Evolutionary conservation across 2,797 vertebrate genomes (phyloP), one percentile per base, ranked within the genome.

Genomic region (Bovichtus variegatus): DNA sequence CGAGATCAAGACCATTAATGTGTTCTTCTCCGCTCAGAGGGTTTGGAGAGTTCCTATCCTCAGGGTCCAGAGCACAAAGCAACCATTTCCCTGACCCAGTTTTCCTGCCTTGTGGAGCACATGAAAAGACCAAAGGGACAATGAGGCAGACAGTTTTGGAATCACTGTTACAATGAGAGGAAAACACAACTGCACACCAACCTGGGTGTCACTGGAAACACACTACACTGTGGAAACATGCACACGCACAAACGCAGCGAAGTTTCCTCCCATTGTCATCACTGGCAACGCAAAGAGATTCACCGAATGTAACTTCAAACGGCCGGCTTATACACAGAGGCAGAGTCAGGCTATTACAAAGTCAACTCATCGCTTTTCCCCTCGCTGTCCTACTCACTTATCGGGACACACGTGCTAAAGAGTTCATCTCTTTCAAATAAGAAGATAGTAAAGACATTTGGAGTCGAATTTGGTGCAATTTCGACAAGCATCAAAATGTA

Each of bases 91-190:
- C 89, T 93, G 91, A 93, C 90, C 93, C 81, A 90, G 81, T 92
- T 91, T 93, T 92, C 85, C 80, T 90, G 86, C 74, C 76, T 82
- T 84, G 81, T 88, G 77, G 78, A 89, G 80, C 83, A 93, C 87
- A 95, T 94, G 91, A 95, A 95, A 95, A 90, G 89, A 78, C 65
- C 44, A 11, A 6, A 78, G 88, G n/a, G 91, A 95, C 93, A 95
- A 94, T 92, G 87, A 89, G 82, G 74, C 82, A 80, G 89, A 91
- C 88, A 86, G 83, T 86, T 91, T 92, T 89, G 87, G 90, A 88
- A 91, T 83, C 78, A 62, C 82, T 66, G 61, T 79, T 89, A 95
- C 95, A 96, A 95, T 94, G 70, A 89, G 87, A 94, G 94, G 95
- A 96, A 95, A 94, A 92, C 76, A 87, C 86, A 85, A 91, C 54